Evolutionary conservation across 2,113 vertebrate species (phyloP).

Genomic region (Hippopotamus amphibius): DNA sequence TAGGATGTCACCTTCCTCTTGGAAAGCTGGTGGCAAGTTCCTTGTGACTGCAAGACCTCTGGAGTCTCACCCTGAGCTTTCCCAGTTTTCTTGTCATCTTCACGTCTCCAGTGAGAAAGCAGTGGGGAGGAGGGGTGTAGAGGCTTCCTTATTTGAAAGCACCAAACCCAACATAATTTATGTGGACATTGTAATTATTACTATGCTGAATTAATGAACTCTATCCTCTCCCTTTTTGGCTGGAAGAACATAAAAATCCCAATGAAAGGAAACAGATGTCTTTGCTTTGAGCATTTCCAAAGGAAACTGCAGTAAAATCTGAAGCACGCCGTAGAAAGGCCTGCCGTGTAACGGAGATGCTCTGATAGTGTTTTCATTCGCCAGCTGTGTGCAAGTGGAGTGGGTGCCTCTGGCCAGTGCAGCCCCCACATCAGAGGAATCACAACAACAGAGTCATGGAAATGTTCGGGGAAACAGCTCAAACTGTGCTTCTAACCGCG

Average conservation of each 20-base stretch:
- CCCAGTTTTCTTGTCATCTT: background rate
- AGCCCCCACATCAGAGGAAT: slow-evolving; percentile 81
- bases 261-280: slow-evolving; percentile 89
- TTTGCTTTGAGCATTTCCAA: slow-evolving; percentile 87
- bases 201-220: slow-evolving; percentile 83
- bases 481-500: slow-evolving; percentile 75
- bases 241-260: slow-evolving; percentile 85
- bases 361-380: slow-evolving; percentile 81
- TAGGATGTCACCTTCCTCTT: background rate
- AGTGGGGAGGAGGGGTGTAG: background rate
- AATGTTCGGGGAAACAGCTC: slow-evolving; percentile 68
- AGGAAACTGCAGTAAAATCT: slow-evolving; percentile 85
- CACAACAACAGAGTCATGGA: slow-evolving; percentile 79
- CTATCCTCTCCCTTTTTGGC: slow-evolving; percentile 84
- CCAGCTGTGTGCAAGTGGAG: slow-evolving; percentile 82
- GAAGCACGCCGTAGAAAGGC: slow-evolving; percentile 79
- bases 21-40: background rate
- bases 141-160: slow-evolving; percentile 40
- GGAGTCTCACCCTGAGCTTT: background rate
- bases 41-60: background rate
- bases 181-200: slow-evolving; percentile 84
- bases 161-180: slow-evolving; percentile 81
- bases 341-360: slow-evolving; percentile 81
- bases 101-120: background rate
- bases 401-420: slow-evolving; percentile 80